A percentile compares a stretch with the other conserved stretches of the same genome.
Conservation (phyloP, 1,140 invertebrate species). For the Sitobion miscanthi region DNA sequence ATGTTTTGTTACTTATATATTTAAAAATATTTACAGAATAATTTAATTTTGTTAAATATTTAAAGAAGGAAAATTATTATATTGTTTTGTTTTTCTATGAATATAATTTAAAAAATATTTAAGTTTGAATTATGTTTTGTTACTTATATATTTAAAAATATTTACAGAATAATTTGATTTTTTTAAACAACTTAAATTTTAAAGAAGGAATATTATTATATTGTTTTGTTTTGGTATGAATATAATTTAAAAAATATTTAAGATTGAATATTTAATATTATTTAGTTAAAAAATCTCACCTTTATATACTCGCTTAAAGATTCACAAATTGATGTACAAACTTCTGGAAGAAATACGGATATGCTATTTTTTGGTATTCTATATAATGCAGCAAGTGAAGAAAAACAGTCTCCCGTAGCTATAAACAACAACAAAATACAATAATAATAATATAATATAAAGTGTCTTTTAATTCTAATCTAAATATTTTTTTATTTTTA, state of each 20-base stretch:
- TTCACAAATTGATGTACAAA: background rate
- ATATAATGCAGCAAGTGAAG: background rate
- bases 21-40: background rate
- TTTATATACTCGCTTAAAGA: background rate
- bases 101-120: background rate
- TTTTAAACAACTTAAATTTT: background rate
- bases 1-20: background rate
- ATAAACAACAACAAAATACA: background rate
- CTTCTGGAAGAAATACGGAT: conserved; percentile 6
- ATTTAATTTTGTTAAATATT: background rate
- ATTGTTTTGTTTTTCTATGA: background rate
- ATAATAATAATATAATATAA: background rate
- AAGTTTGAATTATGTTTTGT: background rate
- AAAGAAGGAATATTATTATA: conserved; percentile 13
- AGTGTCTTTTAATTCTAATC: background rate
- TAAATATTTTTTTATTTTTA: background rate
- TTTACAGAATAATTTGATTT: background rate
- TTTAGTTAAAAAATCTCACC: background rate
- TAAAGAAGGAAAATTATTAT: conserved; percentile 20
- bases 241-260: background rate
- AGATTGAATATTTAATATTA: background rate
- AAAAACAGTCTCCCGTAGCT: background rate
- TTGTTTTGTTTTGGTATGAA: background rate
- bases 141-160: background rate
- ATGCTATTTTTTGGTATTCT: conserved; percentile 26